phyloP scores from a whole-genome alignment of 1,140 invertebrate species.

The Drosophila equinoxialis region DNA sequence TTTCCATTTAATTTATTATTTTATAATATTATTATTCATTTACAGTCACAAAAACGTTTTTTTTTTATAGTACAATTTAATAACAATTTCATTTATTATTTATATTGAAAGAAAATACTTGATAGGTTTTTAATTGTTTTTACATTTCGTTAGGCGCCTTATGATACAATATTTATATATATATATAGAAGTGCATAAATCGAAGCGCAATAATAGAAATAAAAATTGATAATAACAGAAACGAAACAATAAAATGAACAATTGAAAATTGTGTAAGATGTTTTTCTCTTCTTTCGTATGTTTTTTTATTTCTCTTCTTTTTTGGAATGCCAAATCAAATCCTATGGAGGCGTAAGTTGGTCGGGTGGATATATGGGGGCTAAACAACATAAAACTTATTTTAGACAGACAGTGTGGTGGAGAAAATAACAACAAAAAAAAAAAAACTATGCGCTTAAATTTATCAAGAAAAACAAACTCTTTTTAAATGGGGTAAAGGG shows the following conservation, averaged over 20 bases:
- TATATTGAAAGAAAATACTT: slow-evolving; percentile 58
- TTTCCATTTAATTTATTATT: slow-evolving; percentile 43
- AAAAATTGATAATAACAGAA: slow-evolving; percentile 69
- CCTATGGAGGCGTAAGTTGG: slow-evolving; percentile 30
- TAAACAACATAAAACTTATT: slow-evolving; percentile 62
- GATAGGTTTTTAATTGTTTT: slow-evolving; percentile 52
- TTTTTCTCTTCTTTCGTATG: slow-evolving; percentile 26
- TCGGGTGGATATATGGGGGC: slow-evolving; percentile 21
- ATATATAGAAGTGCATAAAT: slow-evolving; percentile 49
- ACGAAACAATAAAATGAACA: slow-evolving; percentile 57
- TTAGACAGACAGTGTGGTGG: slow-evolving; percentile 47
- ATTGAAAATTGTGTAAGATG: slow-evolving; percentile 41
- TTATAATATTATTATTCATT: slow-evolving; percentile 49
- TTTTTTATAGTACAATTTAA: slow-evolving; percentile 58
- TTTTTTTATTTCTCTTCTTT: slow-evolving; percentile 23
- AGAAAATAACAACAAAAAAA: slow-evolving; percentile 22
- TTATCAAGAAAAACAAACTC: slow-evolving; percentile 69
- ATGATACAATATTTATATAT: slow-evolving; percentile 54
- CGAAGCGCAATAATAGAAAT: slow-evolving; percentile 57
- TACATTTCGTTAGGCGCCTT: slow-evolving; percentile 46
- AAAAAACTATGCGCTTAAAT: slow-evolving; percentile 59
- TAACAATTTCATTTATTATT: slow-evolving; percentile 59
- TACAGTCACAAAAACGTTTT: slow-evolving; percentile 63
- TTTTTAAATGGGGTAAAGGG: slow-evolving; percentile 43
- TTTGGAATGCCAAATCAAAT: slow-evolving; percentile 71